phyloP scores from a whole-genome alignment of 1,140 invertebrate genomes.

The Drosophila pseudoobscura region DNA sequence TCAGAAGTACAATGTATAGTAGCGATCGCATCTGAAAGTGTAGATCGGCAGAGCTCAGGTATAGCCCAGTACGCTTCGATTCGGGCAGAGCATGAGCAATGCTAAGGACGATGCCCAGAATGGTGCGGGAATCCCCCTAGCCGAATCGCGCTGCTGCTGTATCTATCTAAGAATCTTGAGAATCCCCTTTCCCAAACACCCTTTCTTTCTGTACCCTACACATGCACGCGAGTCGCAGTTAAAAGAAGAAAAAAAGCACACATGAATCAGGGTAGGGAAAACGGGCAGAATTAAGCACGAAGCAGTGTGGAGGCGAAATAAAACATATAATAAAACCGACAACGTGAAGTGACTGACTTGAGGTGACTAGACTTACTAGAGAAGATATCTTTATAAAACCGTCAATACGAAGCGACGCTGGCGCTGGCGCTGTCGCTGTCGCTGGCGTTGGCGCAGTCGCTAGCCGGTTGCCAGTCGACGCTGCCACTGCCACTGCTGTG shows the following conservation, averaged over 20 bases:
- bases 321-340: slow-evolving; percentile 4
- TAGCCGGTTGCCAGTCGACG: background rate
- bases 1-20: no score
- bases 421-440: background rate
- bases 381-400: slow-evolving; percentile 65
- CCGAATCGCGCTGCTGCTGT: no score
- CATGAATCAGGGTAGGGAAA: slow-evolving; percentile 12
- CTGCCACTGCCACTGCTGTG: slow-evolving; percentile 1
- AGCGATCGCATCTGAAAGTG: no score
- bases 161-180: no score
- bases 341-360: slow-evolving; percentile 32
- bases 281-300: no score
- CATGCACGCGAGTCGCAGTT: background rate
- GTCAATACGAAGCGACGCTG: slow-evolving; percentile 33
- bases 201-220: background rate
- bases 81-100: no score
- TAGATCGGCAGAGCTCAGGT: no score
- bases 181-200: no score
- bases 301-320: background rate
- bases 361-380: slow-evolving; percentile 27
- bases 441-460: background rate
- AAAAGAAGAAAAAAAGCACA: slow-evolving; percentile 6
- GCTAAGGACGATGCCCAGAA: no score
- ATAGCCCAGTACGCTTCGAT: no score
- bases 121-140: no score